Evolutionary conservation across 2,113 vertebrate species (phyloP), one percentile per base, ranked within the genome.

Genomic region (Coptodon rendalli): DNA sequence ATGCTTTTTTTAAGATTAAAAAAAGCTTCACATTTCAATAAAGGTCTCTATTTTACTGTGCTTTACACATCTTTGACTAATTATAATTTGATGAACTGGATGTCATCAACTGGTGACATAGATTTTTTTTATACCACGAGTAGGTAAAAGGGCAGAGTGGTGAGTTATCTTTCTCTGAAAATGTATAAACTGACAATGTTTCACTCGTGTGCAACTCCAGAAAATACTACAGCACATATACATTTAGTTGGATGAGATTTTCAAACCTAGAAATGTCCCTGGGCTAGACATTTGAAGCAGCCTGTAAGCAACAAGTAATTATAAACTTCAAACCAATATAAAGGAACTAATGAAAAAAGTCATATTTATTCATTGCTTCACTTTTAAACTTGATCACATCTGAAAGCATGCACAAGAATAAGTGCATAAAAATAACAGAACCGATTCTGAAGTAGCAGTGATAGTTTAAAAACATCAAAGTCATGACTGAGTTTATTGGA

Each of bases 191-290:
- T 29, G 56, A 57, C 24, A 57, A 57, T 29, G 56, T 57, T 16
- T 29, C 17, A 12, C 2, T 36, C 0, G 2, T 63, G 59, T 63
- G 29, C 16, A 34, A 3, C 16, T 19, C 9, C 29, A 63, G 24
- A 17, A 34, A 34, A 63, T 63, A 10, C 14, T 34, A 34, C 29
- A 61, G 57, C 14, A 17, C 5, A 2, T 31, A 9, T 9, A 9
- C 8, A 61, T 61, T 61, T 61, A 61, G 4, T 17, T 31, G 27
- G 57, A 34, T 17, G 29, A 61, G 57, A 61, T 61, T 61, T 61
- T 61, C 57, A 61, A 61, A 61, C 8, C 7, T 19, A 31, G 29
- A 19, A 61, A 31, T 61, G 8, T 61, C 13, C 27, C 27, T 9
- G 5, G 57, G 27, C 57, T 27, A 61, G 57, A 61, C 24, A 29